Evolutionary conservation across 2,797 vertebrate genomes (phyloP), one percentile per base, ranked within the genome.

Genomic region (Octomys mimax): DNA sequence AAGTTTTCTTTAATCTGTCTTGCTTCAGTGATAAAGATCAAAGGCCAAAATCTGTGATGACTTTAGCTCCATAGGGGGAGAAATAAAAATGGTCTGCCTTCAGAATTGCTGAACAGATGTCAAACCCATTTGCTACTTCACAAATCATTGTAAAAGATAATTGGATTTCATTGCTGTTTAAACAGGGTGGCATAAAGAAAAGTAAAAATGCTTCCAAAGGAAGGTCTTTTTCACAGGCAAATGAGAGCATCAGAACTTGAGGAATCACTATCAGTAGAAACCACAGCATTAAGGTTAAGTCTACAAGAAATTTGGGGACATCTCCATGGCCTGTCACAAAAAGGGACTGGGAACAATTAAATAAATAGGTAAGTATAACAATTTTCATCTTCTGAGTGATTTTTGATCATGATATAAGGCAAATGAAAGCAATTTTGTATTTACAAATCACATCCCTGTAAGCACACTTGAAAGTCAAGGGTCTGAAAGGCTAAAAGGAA

Each of bases 131-230:
- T 97, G 93, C 90, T 94, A 87, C 92, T 93, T 97, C 93, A 97
- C 92, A 97, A 97, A 96, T 97, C 93, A 95, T 64, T 86, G 52
- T 93, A 93, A 92, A 97, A 78, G 79, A 96, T 96, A 96, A 97
- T 96, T 97, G 85, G 70, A 93, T 96, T 95, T 93, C 85, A 86
- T 75, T 91, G 88, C 82, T 96, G 73, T 61, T 97, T 79, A 94
- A 97, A 96, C 87, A 97, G 95, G 85, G 84, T 97, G 94, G 97
- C 96, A 96, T 22, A 80, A 95, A 96, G 95, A 92, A 96, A 96
- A 88, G 95, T 86, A 84, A 83, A 90, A 88, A n/a, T 81, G 62
- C 62, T 84, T 94, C 89, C 73, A 46, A 89, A 83, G 92, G 21
- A 73, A 26, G 52, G 49, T 8, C 6, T 13, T 92, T 96, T 75